Conservation (phyloP, 2,113 vertebrate genomes). For the Microcebus tavaratra region DNA sequence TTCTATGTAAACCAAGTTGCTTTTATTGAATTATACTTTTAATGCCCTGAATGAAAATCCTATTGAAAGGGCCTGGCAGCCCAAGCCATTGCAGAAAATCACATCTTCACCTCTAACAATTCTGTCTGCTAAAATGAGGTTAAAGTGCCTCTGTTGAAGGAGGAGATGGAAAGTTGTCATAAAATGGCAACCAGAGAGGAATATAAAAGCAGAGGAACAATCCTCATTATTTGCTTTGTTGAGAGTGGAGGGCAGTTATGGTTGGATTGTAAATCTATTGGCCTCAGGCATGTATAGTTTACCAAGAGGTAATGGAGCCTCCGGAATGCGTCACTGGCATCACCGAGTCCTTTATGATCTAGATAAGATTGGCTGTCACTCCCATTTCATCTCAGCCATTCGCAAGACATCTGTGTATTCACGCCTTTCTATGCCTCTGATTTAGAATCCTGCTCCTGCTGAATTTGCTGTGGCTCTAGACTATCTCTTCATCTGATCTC, state of each 20-base stretch:
- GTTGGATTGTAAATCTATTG: not conserved
- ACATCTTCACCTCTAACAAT: not conserved
- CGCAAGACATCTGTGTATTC: not conserved
- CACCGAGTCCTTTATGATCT: not conserved
- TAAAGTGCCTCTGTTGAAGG: not conserved
- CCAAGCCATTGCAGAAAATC: not conserved
- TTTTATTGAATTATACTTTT: not conserved
- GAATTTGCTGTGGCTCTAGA: not conserved
- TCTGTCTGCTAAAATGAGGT: not conserved
- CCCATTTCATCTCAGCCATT: not conserved
- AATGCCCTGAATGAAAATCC: not conserved
- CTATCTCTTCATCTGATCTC: not conserved
- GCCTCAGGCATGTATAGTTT: not conserved
- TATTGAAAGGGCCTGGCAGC: not conserved
- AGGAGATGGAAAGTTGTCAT: not conserved
- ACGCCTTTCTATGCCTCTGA: not conserved
- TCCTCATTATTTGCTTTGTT: not conserved
- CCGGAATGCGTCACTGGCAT: rapidly evolving
- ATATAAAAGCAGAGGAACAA: not conserved
- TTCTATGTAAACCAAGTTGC: not conserved
- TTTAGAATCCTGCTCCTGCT: not conserved
- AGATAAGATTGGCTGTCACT: not conserved
- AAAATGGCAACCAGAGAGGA: not conserved
- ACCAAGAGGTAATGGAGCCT: not conserved
- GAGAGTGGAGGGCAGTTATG: not conserved